Evolutionary conservation across 2,113 vertebrate genomes (phyloP), one percentile per base, ranked within the genome.

Genomic region (Gopherus evgoodei): DNA sequence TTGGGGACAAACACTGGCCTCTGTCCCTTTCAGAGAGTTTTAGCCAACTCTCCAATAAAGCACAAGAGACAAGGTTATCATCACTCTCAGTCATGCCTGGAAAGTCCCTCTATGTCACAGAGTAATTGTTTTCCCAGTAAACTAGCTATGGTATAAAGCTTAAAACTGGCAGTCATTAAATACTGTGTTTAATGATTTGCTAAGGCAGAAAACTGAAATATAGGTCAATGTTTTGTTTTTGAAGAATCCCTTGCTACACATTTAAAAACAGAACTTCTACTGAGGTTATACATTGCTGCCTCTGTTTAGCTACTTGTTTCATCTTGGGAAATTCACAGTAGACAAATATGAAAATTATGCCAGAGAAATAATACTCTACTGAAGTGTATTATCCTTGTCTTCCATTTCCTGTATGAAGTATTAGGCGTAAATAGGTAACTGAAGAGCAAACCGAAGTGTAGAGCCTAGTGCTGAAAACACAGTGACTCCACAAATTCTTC

Each of bases 401-500:
- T 19, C 2, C 25, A 1, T 29, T 53, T 38, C 24, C 6, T 3
- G 16, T 75, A 22, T 11, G 57, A 4, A n/a, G 12, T 0, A 0
- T 17, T 3, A 85, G 59, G 62, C 4, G 19, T 75, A 93, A 95
- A 95, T 0, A 53, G 94, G 96, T 96, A 95, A 97, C 62, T 0
- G 4, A 17, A 24, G 54, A 78, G 44, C 80, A 75, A 47, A 81
- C 19, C 9, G 29, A 2, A 50, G 69, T 82, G 91, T 72, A 84
- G 65, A 86, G n/a, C 65, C 72, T 81, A 38, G 94, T 19, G 92
- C 96, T 1, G 88, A 91, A 91, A 96, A 96, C 1, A 47, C 22
- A 94, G 29, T 96, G 96, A 96, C 87, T 93, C 87, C 54, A 83
- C 79, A 4, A 65, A 86, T 86, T 59, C 91, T 97, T 90, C 94